A percentile compares a stretch with the other conserved stretches of the same genome.
Conservation (phyloP, 2,888 invertebrate genomes). For the Athalia rosae region DNA sequence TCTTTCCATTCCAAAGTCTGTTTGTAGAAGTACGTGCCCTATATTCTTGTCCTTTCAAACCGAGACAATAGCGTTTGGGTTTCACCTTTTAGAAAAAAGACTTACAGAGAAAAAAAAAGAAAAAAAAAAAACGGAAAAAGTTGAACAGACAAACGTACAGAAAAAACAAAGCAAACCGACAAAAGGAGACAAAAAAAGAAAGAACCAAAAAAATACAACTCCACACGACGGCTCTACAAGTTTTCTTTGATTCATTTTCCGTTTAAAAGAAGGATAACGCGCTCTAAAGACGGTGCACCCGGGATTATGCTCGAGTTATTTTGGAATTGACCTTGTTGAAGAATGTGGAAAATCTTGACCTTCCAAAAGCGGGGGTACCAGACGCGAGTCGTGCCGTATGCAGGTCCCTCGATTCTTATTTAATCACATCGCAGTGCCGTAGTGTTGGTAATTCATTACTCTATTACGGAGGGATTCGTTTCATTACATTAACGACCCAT, state of each 20-base stretch:
- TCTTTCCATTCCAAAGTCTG: constrained; percentile 57
- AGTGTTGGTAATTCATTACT: constrained; percentile 42
- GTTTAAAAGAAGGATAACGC: constrained; percentile 53
- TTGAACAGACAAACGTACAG: too few relatives aligned
- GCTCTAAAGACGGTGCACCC: neutral
- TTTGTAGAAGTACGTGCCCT: constrained; percentile 54
- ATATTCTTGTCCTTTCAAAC: constrained; percentile 55
- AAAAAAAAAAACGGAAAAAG: neutral
- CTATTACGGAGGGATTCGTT: constrained; percentile 34
- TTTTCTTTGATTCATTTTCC: constrained; percentile 56
- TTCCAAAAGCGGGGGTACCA: neutral
- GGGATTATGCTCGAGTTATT: constrained; percentile 26
- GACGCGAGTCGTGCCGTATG: too few relatives aligned
- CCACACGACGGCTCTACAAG: constrained; percentile 51
- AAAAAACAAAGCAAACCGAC: too few relatives aligned
- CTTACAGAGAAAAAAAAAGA: neutral
- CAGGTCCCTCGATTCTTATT: constrained; percentile 24
- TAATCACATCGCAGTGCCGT: constrained; percentile 30
- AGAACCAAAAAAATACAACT: neutral
- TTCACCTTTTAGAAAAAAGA: constrained; percentile 35
- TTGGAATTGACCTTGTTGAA: neutral
- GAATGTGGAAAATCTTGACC: constrained; percentile 1
- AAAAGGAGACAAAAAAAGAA: neutral
- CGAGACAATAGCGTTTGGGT: constrained; percentile 49
- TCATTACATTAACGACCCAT: constrained; percentile 38